These are phyloP conservation scores for Octopus sinensis DNA, from an alignment of 1,140 invertebrate genomes.

Conservation along the genomic window DNA sequence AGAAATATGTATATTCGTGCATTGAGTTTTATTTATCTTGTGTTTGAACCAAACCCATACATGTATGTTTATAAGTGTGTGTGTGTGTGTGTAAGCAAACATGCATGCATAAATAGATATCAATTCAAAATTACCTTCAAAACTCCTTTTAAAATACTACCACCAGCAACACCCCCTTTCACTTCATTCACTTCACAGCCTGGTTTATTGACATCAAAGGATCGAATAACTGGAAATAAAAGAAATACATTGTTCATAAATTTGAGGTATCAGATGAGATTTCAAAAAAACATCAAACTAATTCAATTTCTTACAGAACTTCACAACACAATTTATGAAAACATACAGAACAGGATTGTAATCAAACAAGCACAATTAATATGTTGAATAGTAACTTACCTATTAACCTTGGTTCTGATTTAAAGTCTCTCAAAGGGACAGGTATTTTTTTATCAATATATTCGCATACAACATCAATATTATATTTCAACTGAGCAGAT, in stretches of 20 bases:
- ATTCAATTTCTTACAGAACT: background rate
- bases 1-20: too few species aligned
- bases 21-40: too few species aligned
- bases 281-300: background rate
- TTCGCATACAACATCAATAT: conserved; percentile 93
- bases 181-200: conserved; percentile 98
- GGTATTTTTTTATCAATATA: conserved; percentile 98
- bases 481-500: conserved; percentile 98
- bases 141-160: conserved; percentile 93
- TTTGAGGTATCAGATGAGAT: background rate
- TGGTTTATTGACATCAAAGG: conserved; percentile 99
- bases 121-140: conserved; percentile 68
- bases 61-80: too few species aligned
- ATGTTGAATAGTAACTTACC: conserved; percentile 39
- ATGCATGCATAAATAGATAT: too few species aligned
- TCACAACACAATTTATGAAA: too few species aligned
- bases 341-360: too few species aligned
- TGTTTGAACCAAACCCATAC: too few species aligned
- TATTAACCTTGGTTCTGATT: conserved; percentile 91
- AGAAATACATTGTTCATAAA: conserved; percentile 12
- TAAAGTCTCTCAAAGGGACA: conserved; percentile 90
- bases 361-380: too few species aligned
- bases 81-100: too few species aligned
- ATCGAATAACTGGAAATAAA: conserved; percentile 77
- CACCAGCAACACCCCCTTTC: conserved; percentile 97